Evolutionary conservation across 2,888 invertebrate genomes (phyloP).

Genomic region (Euphydryas editha): DNA sequence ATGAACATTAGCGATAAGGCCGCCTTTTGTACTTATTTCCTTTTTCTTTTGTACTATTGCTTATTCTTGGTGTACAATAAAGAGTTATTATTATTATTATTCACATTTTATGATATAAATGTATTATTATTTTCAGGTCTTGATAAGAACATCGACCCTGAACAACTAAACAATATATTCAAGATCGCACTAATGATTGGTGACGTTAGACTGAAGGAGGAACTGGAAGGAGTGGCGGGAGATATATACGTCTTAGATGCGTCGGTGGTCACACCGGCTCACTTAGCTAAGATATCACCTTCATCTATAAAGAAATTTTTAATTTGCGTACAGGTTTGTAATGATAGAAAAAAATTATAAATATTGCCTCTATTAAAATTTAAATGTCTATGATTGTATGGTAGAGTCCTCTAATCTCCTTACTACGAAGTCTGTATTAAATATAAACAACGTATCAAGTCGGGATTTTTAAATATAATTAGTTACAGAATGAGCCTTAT

Average conservation of each 20-base stretch:
- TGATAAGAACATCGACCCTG: conserved; percentile 85
- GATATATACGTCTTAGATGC: conserved; percentile 92
- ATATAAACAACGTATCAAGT: too few species aligned
- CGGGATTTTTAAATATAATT: too few species aligned
- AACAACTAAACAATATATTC: conserved; percentile 88
- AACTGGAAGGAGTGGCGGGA: conserved; percentile 91
- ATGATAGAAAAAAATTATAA: too few species aligned
- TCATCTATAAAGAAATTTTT: conserved; percentile 90
- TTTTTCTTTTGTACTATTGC: too few species aligned
- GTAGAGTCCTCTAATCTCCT: too few species aligned
- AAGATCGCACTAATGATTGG: conserved; percentile 93
- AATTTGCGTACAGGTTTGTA: conserved; percentile 87
- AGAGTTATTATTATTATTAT: too few species aligned
- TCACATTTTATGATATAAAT: too few species aligned
- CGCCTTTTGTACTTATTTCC: too few species aligned
- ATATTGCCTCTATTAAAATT: not conserved
- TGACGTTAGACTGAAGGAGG: conserved; percentile 90
- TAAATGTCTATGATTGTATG: not conserved
- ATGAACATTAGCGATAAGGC: too few species aligned
- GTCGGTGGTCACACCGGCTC: conserved; percentile 87
- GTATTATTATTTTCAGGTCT: conserved; percentile 65
- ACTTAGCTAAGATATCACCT: conserved; percentile 91
- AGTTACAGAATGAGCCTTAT: too few species aligned
- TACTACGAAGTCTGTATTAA: too few species aligned
- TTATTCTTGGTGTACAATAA: too few species aligned